Evolutionary conservation across 1,140 invertebrate genomes (phyloP).

Genomic region (Helicorthomorpha holstii): DNA sequence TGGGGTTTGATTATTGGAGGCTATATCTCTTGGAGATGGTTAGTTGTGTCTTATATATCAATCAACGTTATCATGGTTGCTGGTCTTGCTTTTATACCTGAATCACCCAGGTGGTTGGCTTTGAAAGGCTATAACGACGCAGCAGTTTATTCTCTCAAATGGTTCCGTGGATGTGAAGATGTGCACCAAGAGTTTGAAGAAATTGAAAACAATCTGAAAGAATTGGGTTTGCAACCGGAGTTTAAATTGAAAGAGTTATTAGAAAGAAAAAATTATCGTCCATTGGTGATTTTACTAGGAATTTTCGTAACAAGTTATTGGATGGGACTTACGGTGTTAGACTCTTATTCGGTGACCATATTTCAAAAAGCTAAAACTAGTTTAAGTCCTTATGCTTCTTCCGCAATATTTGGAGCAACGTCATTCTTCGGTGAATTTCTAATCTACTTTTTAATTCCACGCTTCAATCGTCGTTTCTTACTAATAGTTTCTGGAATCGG

Average conservation of each 20-base stretch:
- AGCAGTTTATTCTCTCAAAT: neutral
- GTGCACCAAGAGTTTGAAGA: constrained; percentile 8
- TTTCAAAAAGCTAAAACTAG: constrained; percentile 26
- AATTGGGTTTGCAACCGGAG: constrained; percentile 11
- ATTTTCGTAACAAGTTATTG: constrained; percentile 66
- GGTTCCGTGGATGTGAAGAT: constrained; percentile 4
- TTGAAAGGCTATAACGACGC: neutral
- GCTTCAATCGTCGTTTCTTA: constrained; percentile 33
- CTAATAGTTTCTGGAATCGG: constrained; percentile 31
- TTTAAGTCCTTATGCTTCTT: constrained; percentile 35
- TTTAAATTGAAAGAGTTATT: constrained; percentile 3
- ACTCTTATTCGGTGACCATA: constrained; percentile 49
- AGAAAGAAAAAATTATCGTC: constrained; percentile 25
- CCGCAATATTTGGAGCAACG: constrained; percentile 58
- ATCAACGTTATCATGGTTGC: neutral
- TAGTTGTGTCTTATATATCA: neutral
- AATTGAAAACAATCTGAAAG: constrained; percentile 2
- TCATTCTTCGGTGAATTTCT: constrained; percentile 46
- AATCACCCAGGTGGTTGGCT: constrained; percentile 10
- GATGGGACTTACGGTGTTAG: constrained; percentile 46
- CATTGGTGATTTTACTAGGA: constrained; percentile 49
- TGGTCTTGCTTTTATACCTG: constrained; percentile 1
- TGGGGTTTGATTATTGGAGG: constrained; percentile 4
- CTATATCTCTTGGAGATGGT: neutral
- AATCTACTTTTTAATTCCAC: constrained; percentile 36